Conservation (phyloP, 2,888 invertebrate species). For the Drosophila robusta region DNA sequence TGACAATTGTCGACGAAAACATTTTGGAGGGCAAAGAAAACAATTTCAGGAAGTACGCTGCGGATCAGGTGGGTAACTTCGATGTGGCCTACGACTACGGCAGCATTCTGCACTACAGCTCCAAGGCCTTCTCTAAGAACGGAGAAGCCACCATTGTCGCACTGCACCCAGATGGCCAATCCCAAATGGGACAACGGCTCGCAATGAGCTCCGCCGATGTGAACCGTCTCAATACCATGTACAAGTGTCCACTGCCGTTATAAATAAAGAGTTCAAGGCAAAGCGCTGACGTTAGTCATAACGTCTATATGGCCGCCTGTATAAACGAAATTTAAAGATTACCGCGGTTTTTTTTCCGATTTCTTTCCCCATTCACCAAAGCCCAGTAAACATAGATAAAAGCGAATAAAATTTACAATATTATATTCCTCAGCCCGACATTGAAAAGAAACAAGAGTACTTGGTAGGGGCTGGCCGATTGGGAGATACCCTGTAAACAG, state of each 20-base stretch:
- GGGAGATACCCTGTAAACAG: too few species aligned
- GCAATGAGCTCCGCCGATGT: constrained; percentile 56
- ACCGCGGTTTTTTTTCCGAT: too few species aligned
- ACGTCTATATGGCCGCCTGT: too few species aligned
- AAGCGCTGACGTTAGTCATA: too few species aligned
- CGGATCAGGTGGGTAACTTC: constrained; percentile 86
- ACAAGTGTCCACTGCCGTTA: constrained; percentile 50
- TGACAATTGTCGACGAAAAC: constrained; percentile 86
- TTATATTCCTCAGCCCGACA: too few species aligned
- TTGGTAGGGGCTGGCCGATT: too few species aligned
- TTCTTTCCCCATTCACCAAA: too few species aligned
- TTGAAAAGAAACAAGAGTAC: too few species aligned
- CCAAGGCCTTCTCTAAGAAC: constrained; percentile 89
- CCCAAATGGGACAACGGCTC: constrained; percentile 63
- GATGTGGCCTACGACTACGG: constrained; percentile 90
- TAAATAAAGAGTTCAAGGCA: constrained; percentile 5
- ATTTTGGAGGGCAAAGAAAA: constrained; percentile 86
- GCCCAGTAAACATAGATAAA: too few species aligned
- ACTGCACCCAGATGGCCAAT: constrained; percentile 37
- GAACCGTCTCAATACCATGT: constrained; percentile 68
- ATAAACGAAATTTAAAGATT: too few species aligned
- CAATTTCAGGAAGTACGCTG: constrained; percentile 89
- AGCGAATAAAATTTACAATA: too few species aligned
- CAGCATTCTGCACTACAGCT: constrained; percentile 92
- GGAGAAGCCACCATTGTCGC: constrained; percentile 89